Evolutionary conservation across 2,113 vertebrate genomes (phyloP).

Genomic region (Bolborhynchus lineola): DNA sequence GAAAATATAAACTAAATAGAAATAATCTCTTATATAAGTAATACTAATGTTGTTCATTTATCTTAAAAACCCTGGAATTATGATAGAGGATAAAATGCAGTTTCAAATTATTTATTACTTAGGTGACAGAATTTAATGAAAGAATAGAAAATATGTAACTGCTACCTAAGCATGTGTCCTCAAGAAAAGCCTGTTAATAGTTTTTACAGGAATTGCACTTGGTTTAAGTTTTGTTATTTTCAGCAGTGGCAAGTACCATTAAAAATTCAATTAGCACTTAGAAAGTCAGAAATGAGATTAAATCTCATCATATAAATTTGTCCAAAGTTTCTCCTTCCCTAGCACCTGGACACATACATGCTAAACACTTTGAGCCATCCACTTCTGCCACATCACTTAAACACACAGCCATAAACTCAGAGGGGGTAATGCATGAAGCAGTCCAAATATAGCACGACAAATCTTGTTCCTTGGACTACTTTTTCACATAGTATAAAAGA

Average conservation of each 20-base stretch:
- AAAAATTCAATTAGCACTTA: not conserved
- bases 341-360: not conserved
- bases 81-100: not conserved
- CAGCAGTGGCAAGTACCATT: not conserved
- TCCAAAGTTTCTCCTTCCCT: not conserved
- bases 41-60: not conserved
- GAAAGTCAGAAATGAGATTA: not conserved
- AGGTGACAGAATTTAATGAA: not conserved
- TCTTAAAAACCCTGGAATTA: not conserved
- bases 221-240: not conserved
- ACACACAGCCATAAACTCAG: not conserved
- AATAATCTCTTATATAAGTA: not conserved
- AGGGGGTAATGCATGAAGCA: not conserved
- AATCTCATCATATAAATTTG: not conserved
- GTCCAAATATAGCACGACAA: not conserved
- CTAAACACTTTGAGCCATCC: not conserved
- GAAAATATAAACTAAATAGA: not conserved
- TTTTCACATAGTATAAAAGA: not conserved
- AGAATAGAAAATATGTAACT: not conserved
- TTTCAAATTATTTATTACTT: not conserved
- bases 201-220: not conserved
- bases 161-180: not conserved
- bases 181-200: not conserved
- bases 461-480: not conserved
- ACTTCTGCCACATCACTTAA: not conserved